Conservation (phyloP, 2,113 vertebrate genomes). For the Saccopteryx leptura region DNA sequence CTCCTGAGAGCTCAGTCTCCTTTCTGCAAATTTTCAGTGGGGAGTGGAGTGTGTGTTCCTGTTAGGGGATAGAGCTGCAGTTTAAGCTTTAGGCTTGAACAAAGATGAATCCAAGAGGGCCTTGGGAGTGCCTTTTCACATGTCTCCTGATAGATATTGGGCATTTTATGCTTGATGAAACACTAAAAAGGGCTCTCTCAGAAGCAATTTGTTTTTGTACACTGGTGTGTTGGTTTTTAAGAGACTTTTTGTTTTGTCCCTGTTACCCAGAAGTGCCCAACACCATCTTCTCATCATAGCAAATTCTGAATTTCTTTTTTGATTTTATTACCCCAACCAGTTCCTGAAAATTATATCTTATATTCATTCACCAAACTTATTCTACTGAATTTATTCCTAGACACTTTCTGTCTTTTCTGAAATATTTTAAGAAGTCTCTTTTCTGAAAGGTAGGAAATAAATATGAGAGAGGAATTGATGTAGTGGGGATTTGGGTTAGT, state of each 20-base stretch:
- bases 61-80: not conserved
- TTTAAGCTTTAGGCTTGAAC: constrained; percentile 44
- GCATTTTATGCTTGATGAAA: constrained; percentile 49
- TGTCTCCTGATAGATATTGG: not conserved
- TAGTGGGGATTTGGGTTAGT: not conserved
- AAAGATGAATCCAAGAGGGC: not conserved
- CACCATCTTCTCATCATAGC: not conserved
- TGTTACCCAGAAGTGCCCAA: not conserved
- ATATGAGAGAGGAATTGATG: not conserved
- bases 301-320: not conserved
- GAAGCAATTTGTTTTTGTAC: constrained; percentile 8
- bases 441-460: not conserved
- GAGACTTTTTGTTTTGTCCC: not conserved
- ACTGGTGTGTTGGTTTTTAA: not conserved
- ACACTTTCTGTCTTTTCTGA: not conserved
- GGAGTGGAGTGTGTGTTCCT: not conserved
- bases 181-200: not conserved
- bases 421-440: not conserved
- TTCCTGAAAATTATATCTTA: not conserved
- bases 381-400: not conserved
- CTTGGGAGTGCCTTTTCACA: not conserved
- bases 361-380: not conserved
- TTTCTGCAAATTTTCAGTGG: not conserved
- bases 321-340: not conserved
- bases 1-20: not conserved